These are phyloP conservation scores for Mesoclemmys tuberculata DNA, from an alignment of 2,113 vertebrate genomes.

Conservation along the genomic window DNA sequence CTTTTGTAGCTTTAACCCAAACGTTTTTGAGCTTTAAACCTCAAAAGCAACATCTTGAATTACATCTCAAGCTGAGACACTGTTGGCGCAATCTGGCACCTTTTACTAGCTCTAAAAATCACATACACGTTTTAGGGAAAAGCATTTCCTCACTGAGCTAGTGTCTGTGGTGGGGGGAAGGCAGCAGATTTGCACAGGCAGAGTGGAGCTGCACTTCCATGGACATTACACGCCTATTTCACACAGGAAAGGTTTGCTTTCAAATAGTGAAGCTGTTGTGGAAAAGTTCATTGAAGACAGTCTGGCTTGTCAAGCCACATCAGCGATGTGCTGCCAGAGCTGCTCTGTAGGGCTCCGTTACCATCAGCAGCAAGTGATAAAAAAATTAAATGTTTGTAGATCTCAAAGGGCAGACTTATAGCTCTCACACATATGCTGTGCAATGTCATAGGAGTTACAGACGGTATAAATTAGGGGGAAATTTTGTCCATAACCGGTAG, in stretches of 20 bases:
- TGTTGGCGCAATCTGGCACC: background rate
- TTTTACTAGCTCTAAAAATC: background rate
- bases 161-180: background rate
- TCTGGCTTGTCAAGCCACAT: fast-evolving
- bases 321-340: fast-evolving
- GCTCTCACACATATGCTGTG: background rate
- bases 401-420: background rate
- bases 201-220: background rate
- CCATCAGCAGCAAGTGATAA: background rate
- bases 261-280: background rate
- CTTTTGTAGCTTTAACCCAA: background rate
- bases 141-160: fast-evolving
- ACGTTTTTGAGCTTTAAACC: background rate
- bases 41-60: background rate
- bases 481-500: background rate
- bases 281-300: background rate
- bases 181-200: background rate
- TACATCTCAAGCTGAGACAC: background rate
- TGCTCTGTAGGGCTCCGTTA: background rate
- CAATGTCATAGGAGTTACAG: background rate
- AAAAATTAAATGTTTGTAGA: fast-evolving
- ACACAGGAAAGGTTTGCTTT: background rate
- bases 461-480: background rate
- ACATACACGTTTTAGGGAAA: background rate
- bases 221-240: fast-evolving